phyloP scores from a whole-genome alignment of 1,140 invertebrate genomes.

The Kradibia gibbosae region DNA sequence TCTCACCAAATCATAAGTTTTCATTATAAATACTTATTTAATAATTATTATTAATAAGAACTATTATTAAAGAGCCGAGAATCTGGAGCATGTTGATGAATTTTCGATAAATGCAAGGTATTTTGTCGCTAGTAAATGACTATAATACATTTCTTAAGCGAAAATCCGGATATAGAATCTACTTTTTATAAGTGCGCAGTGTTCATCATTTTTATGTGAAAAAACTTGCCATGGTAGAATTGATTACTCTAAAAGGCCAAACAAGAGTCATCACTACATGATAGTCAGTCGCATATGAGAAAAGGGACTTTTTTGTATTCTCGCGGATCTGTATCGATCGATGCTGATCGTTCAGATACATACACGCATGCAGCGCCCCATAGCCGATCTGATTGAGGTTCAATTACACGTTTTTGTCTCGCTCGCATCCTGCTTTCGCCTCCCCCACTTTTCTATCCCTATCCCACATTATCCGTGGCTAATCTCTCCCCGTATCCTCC shows the following conservation, averaged over 20 bases:
- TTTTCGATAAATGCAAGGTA: background rate
- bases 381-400: constrained; percentile 25
- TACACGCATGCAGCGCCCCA: background rate
- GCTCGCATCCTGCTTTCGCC: constrained; percentile 8
- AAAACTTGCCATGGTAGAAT: no score
- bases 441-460: constrained; percentile 47
- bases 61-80: no score
- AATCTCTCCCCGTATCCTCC: constrained; percentile 20
- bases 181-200: background rate
- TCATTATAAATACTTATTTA: no score
- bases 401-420: constrained; percentile 42
- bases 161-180: background rate
- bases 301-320: background rate
- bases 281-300: background rate
- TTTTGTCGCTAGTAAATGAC: background rate
- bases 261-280: background rate
- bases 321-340: constrained; percentile 1
- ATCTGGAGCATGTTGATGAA: background rate
- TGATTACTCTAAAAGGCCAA: constrained; percentile 11
- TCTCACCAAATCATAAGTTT: no score
- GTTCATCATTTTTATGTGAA: background rate
- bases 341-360: background rate
- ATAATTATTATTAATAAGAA: background rate
- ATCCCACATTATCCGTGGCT: constrained; percentile 43
- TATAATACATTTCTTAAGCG: background rate